These are phyloP conservation scores for Epirrhoe alternata DNA, from an alignment of 2,888 invertebrate species.

Conservation along the genomic window DNA sequence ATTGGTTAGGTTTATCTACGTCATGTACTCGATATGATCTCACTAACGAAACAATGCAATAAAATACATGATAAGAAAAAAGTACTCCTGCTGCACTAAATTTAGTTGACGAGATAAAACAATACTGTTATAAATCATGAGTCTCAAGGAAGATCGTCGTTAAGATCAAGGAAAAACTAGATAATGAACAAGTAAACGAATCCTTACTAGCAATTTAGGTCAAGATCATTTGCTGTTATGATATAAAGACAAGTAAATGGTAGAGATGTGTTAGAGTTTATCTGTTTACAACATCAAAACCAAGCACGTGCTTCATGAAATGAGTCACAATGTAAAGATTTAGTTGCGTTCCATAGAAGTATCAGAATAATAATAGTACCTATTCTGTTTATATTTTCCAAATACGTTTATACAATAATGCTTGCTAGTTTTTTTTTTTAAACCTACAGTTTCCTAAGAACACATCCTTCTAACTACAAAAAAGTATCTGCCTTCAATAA, in stretches of 20 bases:
- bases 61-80: not conserved
- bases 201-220: conserved; percentile 5
- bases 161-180: not conserved
- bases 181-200: not conserved
- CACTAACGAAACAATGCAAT: not conserved
- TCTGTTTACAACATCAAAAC: conserved; percentile 2
- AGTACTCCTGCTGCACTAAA: not conserved
- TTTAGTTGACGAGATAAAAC: not conserved
- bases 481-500: no score
- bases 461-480: no score
- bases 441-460: no score
- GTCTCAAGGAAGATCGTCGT: not conserved
- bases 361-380: no score
- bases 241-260: not conserved
- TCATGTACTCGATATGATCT: not conserved
- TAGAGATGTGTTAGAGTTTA: not conserved
- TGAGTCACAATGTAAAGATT: not conserved
- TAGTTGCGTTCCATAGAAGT: not conserved
- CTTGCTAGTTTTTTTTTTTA: no score
- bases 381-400: no score
- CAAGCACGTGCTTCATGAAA: not conserved
- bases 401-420: no score
- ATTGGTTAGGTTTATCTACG: not conserved
- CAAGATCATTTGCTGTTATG: conserved; percentile 1
- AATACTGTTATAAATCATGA: not conserved